Base-by-base conservation (phyloP, 2,113 vertebrate species). In the Dipodomys ordii region DNA sequence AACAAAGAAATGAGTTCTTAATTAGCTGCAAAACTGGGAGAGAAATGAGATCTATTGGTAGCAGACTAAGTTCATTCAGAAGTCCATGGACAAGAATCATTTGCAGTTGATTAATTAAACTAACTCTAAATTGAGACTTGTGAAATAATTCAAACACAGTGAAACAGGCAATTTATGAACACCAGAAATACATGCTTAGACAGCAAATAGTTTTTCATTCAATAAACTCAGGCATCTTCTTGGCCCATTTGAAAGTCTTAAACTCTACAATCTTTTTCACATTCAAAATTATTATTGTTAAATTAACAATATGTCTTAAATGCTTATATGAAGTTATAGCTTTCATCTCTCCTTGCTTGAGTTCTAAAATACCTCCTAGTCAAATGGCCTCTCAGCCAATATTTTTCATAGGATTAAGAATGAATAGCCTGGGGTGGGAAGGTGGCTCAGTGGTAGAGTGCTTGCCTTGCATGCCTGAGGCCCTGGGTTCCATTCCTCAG, bases 271-370 rank as follows among this genome's bases (percentile, higher is more conserved):
- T 69, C 32, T 62, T 95, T 94, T 87, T 79, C 39, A 90, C 79
- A 90, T 92, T 90, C 73, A 86, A 92, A 90, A 84, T 78, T 6
- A 87, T 87, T 82, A 67, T 78, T 90, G 57, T 78, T 91, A 83
- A 89, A 32, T 53, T 65, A 57, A 46, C 2, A 86, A 8, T 83
- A 83, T 46, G 77, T 91, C 69, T 87, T 91, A 7, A 83, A 87
- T 39, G 16, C 12, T 93, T 85, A 23, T 15, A 80, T 76, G 57
- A 89, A 83, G 91, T 68, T 76, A 18, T 67, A 90, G 32, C 53
- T 89, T 88, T 30, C 53, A 60, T 72, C 90, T 83, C 92, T 9
- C 25, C 71, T n/a, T 88, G 30, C 30, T 94, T 94, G n/a, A 79
- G 6, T 73, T 92, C 46, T 68, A 71, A 96, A 92, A 67, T 81